These are phyloP conservation scores for Megalopta genalis DNA, from an alignment of 1,140 invertebrate genomes.

Conservation along the genomic window DNA sequence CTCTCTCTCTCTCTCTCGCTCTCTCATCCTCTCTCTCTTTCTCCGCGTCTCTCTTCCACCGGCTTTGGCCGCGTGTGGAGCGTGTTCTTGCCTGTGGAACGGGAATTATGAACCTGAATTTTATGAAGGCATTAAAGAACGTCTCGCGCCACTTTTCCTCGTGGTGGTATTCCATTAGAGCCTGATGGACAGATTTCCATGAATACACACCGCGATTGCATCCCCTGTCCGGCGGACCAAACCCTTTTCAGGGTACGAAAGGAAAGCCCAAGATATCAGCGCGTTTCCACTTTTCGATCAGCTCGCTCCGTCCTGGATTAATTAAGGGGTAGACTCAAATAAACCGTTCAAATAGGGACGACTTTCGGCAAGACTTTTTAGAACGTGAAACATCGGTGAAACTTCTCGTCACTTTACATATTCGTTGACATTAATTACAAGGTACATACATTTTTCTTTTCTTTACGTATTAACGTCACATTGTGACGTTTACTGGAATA, in stretches of 20 bases:
- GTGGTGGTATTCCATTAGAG: conserved; percentile 58
- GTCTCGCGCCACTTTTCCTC: conserved; percentile 51
- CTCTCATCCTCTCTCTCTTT: too few relatives aligned
- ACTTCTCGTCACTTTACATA: too few relatives aligned
- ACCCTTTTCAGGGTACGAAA: conserved; percentile 13
- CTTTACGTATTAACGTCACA: too few relatives aligned
- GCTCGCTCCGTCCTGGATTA: neutral
- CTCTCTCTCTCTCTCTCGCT: too few relatives aligned
- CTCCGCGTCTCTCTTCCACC: too few relatives aligned
- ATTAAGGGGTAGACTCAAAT: neutral
- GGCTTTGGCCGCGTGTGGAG: neutral
- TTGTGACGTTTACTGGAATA: too few relatives aligned
- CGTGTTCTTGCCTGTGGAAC: conserved; percentile 25
- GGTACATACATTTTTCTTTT: too few relatives aligned
- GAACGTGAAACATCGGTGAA: too few relatives aligned
- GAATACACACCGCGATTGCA: conserved; percentile 33
- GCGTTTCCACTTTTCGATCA: neutral
- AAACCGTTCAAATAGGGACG: too few relatives aligned
- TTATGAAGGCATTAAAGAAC: conserved; percentile 65
- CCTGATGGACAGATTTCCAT: conserved; percentile 57
- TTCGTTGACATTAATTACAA: too few relatives aligned
- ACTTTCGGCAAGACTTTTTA: too few relatives aligned
- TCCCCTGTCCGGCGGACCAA: neutral
- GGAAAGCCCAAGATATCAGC: conserved; percentile 31
- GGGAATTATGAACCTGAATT: conserved; percentile 56